A percentile compares a stretch with the other conserved stretches of the same genome.
phyloP scores from a whole-genome alignment of 1,140 invertebrate species.

The Bombus superbus region DNA sequence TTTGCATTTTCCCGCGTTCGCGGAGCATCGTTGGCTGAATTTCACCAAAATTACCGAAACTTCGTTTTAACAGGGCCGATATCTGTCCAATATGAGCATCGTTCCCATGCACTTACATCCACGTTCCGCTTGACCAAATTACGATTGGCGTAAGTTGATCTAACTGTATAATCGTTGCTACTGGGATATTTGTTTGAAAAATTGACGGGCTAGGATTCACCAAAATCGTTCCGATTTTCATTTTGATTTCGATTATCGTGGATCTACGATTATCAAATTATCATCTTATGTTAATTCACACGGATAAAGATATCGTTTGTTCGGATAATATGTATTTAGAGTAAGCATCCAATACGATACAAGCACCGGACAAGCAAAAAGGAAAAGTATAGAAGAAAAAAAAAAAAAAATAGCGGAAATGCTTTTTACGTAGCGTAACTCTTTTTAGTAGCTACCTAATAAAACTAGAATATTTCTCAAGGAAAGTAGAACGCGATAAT shows the following conservation, averaged over 20 bases:
- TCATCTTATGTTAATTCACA: neutral
- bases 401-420: neutral
- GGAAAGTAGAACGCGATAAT: neutral
- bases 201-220: neutral
- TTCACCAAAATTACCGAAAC: conserved; percentile 60
- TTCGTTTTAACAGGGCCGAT: conserved; percentile 25
- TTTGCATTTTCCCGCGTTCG: conserved; percentile 65
- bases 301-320: neutral
- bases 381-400: neutral
- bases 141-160: neutral
- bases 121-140: neutral
- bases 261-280: no score
- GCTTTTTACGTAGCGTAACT: neutral
- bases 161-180: neutral
- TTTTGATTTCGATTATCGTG: neutral
- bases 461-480: neutral
- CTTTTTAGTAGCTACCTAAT: neutral
- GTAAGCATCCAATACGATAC: neutral
- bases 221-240: neutral
- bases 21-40: conserved; percentile 45
- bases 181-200: neutral
- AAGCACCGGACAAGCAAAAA: neutral
- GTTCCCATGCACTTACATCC: neutral
- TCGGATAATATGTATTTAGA: neutral
- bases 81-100: neutral